Evolutionary conservation across 2,888 invertebrate species (phyloP).

Genomic region (Syrista parreyssii): DNA sequence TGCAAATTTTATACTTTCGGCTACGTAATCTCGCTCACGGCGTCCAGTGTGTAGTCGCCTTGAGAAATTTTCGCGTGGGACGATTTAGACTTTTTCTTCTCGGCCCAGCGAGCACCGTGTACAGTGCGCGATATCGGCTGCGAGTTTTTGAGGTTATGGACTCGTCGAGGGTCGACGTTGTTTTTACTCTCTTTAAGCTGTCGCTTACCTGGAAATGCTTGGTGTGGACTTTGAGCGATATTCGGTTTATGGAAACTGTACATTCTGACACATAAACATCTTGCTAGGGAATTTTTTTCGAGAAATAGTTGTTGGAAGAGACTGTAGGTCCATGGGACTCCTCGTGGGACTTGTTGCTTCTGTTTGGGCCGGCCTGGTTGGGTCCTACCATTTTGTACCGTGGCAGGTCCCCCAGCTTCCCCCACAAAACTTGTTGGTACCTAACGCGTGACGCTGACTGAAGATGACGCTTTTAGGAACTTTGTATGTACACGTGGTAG

Average conservation of each 20-base stretch:
- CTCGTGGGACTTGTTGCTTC: conserved; percentile 35
- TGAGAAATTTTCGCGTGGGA: conserved; percentile 5
- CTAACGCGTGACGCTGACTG: no score
- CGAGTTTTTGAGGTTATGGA: no score
- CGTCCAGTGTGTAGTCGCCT: neutral
- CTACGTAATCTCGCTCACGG: neutral
- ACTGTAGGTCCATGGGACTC: conserved; percentile 34
- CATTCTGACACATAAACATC: no score
- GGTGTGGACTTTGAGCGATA: no score
- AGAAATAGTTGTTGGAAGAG: no score
- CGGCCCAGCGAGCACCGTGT: no score
- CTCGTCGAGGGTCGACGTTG: neutral
- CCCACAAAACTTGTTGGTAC: neutral
- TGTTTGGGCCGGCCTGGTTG: conserved; percentile 37
- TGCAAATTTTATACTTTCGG: no score
- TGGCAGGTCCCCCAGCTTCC: conserved; percentile 20
- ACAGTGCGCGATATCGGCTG: no score
- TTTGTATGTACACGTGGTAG: no score
- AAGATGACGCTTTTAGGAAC: no score
- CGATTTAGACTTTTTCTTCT: neutral
- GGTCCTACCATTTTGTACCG: conserved; percentile 52
- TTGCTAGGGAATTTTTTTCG: no score
- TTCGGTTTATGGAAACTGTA: no score
- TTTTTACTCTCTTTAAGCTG: conserved; percentile 9
- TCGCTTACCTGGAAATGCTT: conserved; percentile 12